phyloP scores from a whole-genome alignment of 2,797 vertebrate genomes.

The Trematomus bernacchii region DNA sequence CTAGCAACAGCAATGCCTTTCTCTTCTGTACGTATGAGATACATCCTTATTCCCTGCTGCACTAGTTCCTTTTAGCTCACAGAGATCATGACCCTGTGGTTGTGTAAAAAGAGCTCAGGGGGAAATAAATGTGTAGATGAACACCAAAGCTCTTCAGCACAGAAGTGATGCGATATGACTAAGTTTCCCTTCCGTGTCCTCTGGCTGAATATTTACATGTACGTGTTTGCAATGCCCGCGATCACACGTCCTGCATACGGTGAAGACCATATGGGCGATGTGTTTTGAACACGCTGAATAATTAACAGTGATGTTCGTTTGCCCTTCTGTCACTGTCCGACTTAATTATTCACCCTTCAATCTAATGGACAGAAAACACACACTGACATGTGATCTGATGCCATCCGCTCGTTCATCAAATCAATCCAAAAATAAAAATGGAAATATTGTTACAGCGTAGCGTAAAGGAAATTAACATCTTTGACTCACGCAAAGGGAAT shows the following conservation, averaged over 20 bases:
- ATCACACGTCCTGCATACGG: conserved; percentile 44
- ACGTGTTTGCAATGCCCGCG: not conserved
- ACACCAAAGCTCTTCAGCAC: conserved; percentile 29
- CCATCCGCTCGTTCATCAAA: conserved; percentile 4
- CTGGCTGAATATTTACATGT: conserved; percentile 29
- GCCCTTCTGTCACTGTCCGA: conserved; percentile 67
- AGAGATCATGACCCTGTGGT: conserved; percentile 15
- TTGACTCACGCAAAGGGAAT: conserved; percentile 29
- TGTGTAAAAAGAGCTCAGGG: conserved; percentile 15
- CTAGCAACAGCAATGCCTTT: conserved; percentile 16
- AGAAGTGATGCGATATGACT: conserved; percentile 16
- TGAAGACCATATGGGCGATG: conserved; percentile 64
- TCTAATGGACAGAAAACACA: conserved; percentile 47
- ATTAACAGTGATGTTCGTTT: conserved; percentile 75
- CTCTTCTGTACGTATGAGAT: conserved; percentile 15
- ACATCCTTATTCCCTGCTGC: conserved; percentile 6
- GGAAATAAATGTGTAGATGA: conserved; percentile 36
- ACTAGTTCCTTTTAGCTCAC: conserved; percentile 23
- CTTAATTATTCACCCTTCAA: conserved; percentile 78
- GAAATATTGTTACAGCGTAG: conserved; percentile 23
- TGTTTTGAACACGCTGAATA: conserved; percentile 73
- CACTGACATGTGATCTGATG: conserved; percentile 18
- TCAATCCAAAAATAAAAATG: conserved; percentile 24
- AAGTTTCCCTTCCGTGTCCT: conserved; percentile 27
- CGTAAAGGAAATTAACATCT: conserved; percentile 20